Evolutionary conservation across 2,113 vertebrate genomes (phyloP).

Genomic region (Calypte anna): DNA sequence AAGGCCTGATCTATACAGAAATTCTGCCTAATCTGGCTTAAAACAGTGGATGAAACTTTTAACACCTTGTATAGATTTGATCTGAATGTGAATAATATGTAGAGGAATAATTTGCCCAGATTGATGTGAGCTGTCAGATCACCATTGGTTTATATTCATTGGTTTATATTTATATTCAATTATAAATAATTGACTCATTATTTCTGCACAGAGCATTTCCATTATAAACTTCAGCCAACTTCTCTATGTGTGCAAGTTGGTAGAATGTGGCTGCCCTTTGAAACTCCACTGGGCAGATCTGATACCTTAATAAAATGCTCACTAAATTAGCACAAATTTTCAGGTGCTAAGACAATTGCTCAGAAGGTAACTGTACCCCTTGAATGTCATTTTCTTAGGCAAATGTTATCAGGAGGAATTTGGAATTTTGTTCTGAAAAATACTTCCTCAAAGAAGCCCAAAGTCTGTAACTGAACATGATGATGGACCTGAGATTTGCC

Average conservation of each 20-base stretch:
- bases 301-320: not conserved
- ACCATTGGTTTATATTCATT: not conserved
- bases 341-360: not conserved
- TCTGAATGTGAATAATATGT: not conserved
- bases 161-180: no score
- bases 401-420: not conserved
- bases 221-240: not conserved
- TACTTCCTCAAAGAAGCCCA: not conserved
- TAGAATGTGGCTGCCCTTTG: not conserved
- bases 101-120: not conserved
- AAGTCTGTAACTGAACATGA: rapidly evolving
- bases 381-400: not conserved
- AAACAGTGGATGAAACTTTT: not conserved
- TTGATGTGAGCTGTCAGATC: not conserved
- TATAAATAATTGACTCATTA: not conserved
- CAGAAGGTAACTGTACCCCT: not conserved
- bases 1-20: not conserved
- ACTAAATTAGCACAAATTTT: not conserved
- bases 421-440: not conserved
- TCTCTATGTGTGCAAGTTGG: not conserved
- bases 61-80: not conserved
- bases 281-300: not conserved
- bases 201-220: not conserved
- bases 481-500: not conserved
- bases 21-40: not conserved